Conservation (phyloP, 1,140 invertebrate species). For the Dendroctonus valens region DNA sequence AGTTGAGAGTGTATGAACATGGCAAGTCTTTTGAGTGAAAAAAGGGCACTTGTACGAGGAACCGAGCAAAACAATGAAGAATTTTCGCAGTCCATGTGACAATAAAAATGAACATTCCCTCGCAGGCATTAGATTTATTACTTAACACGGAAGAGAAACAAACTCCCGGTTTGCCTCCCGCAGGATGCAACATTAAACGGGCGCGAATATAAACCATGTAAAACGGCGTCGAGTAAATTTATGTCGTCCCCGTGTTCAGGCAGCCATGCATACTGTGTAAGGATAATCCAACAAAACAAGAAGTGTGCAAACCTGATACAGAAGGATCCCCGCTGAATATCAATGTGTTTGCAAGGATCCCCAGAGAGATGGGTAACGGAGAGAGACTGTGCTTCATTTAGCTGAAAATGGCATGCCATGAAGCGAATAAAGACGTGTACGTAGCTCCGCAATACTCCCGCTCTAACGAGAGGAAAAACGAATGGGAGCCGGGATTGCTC, state of each 20-base stretch:
- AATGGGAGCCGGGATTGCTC: too few species aligned
- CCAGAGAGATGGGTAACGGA: constrained; percentile 6
- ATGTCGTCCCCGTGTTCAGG: constrained; percentile 19
- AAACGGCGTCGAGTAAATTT: constrained; percentile 18
- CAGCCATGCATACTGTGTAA: constrained; percentile 26
- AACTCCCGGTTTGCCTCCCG: too few species aligned
- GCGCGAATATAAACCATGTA: constrained; percentile 7
- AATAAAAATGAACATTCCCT: too few species aligned
- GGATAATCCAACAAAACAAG: constrained; percentile 33
- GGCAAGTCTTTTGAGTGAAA: too few species aligned
- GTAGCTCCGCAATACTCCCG: not conserved
- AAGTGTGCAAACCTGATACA: constrained; percentile 32
- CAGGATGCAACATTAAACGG: not conserved
- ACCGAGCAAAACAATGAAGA: too few species aligned
- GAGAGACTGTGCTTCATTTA: constrained; percentile 22
- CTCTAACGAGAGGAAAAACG: not conserved
- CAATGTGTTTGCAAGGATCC: constrained; percentile 21
- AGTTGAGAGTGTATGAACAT: too few species aligned
- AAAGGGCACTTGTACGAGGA: too few species aligned
- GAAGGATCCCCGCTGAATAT: constrained; percentile 31
- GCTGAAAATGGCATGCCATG: constrained; percentile 19
- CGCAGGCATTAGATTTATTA: too few species aligned
- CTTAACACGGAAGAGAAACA: too few species aligned
- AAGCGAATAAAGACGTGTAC: constrained; percentile 26
- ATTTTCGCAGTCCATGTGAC: too few species aligned